phyloP scores from a whole-genome alignment of 2,888 invertebrate species.

The Eumacrocentrus americanus region DNA sequence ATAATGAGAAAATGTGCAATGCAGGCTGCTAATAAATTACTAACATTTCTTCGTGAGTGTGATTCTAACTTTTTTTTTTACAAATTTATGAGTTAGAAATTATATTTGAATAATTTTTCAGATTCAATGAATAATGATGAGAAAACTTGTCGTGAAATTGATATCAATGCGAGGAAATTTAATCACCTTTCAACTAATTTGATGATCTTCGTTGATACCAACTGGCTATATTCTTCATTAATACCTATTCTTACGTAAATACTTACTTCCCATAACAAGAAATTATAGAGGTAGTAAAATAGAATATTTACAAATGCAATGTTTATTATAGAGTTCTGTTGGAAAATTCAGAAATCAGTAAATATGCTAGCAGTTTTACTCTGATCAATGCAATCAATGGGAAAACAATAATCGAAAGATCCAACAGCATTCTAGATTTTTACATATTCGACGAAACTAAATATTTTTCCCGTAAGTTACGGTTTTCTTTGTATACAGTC shows the following conservation, averaged over 20 bases:
- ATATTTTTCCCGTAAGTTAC: constrained; percentile 69
- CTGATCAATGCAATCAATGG: constrained; percentile 73
- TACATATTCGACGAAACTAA: constrained; percentile 67
- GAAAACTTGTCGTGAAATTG: no score
- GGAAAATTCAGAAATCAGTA: constrained; percentile 63
- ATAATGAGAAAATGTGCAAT: constrained; percentile 65
- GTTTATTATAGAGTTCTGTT: constrained; percentile 49
- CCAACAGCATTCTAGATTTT: constrained; percentile 68
- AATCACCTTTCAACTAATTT: constrained; percentile 67
- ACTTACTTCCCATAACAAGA: constrained; percentile 4
- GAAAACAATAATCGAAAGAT: constrained; percentile 68
- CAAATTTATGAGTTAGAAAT: background rate
- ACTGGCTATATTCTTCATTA: constrained; percentile 69
- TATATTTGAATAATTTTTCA: constrained; percentile 44
- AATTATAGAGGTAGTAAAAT: background rate
- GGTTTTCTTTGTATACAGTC: no score
- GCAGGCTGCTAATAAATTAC: constrained; percentile 66
- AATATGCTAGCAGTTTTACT: constrained; percentile 72
- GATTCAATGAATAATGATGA: constrained; percentile 65
- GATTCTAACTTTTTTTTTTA: background rate
- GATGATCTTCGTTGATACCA: constrained; percentile 72
- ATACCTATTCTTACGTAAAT: constrained; percentile 70
- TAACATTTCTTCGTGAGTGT: constrained; percentile 70
- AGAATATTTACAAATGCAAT: no score
- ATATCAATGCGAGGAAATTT: constrained; percentile 56